phyloP scores from a whole-genome alignment of 2,113 vertebrate species.

The Physeter macrocephalus region DNA sequence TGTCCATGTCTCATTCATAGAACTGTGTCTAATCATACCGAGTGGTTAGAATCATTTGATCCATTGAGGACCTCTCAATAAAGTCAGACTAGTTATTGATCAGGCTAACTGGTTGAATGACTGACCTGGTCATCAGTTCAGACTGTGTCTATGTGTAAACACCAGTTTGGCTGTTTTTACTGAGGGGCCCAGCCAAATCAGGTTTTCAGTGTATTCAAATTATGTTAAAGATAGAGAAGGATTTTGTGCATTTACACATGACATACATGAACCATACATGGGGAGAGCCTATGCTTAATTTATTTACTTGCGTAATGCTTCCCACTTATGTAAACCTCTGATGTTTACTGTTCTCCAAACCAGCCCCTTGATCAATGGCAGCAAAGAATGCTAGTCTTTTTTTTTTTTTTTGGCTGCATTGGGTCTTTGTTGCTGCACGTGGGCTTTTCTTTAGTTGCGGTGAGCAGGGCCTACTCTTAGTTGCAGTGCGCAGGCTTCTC shows the following conservation, averaged over 20 bases:
- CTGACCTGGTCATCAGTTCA: neutral
- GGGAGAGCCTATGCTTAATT: neutral
- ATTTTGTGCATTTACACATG: neutral
- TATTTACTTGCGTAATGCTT: neutral
- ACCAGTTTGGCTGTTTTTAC: neutral
- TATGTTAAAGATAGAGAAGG: neutral
- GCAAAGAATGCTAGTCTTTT: neutral
- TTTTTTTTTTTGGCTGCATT: no score
- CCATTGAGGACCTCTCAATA: neutral
- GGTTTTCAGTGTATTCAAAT: neutral
- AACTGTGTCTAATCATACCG: neutral
- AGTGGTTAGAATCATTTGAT: neutral
- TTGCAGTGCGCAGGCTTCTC: no score
- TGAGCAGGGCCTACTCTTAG: no score
- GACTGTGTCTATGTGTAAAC: neutral
- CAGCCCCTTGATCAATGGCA: neutral
- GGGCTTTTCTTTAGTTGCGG: no score
- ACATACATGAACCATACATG: neutral
- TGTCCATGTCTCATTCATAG: neutral
- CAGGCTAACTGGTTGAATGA: neutral
- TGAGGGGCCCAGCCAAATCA: neutral
- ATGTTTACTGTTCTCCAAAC: neutral
- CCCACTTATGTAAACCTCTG: neutral
- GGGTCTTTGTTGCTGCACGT: no score
- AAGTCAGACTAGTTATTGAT: slow-evolving; percentile 21